Evolutionary conservation across 1,140 invertebrate species (phyloP).

Genomic region (Sinella curviseta): DNA sequence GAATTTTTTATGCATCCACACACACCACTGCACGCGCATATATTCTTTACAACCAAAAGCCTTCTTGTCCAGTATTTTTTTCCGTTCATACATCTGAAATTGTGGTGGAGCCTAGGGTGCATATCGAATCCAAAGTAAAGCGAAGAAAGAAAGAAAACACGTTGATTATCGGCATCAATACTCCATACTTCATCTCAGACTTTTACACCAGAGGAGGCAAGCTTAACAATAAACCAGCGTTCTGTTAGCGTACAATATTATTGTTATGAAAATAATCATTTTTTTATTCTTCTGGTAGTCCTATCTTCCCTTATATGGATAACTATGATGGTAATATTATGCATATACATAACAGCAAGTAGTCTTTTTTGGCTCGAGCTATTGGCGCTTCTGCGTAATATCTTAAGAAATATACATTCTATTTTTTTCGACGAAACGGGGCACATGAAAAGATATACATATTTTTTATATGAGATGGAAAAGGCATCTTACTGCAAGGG

Average conservation of each 20-base stretch:
- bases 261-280: slow-evolving; percentile 5
- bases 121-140: slow-evolving; percentile 15
- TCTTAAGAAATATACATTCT: background rate
- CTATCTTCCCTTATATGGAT: background rate
- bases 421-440: background rate
- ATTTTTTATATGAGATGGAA: background rate
- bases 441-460: background rate
- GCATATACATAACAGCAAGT: slow-evolving; percentile 17
- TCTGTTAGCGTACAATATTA: background rate
- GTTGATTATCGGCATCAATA: slow-evolving; percentile 11
- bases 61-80: background rate
- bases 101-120: background rate
- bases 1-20: too few relatives aligned
- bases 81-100: background rate
- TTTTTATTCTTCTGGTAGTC: background rate
- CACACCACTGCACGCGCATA: too few relatives aligned
- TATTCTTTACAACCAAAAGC: too few relatives aligned
- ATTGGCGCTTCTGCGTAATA: slow-evolving; percentile 5
- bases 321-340: slow-evolving; percentile 5
- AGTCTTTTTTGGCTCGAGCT: slow-evolving; percentile 23
- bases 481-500: background rate
- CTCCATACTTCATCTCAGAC: background rate
- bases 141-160: background rate
- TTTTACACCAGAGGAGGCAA: background rate
- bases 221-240: too few relatives aligned